Evolutionary conservation across 2,113 vertebrate species (phyloP), one percentile per base, ranked within the genome.

Genomic region (Ochotona curzoniae): DNA sequence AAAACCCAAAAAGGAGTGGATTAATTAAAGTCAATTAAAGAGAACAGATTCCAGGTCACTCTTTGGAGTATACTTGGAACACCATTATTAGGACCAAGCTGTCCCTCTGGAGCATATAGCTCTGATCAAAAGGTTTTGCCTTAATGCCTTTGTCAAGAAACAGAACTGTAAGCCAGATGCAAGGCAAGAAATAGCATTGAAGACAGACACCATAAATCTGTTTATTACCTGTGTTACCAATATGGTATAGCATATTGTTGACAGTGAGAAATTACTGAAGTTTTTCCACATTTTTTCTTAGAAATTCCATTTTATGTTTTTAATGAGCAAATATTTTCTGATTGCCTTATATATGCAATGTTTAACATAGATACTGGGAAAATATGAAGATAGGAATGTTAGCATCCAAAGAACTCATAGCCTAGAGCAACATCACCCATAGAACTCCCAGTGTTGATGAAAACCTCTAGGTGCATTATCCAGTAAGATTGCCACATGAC

Each of bases 1-100:
- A 96, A 88, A 97, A 79, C 51, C 83, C 74, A 38, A 87, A 96
- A 95, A 91, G 70, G 69, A 87, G 74, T 92, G 96, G 90, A 98
- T 97, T 96, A 90, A 97, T 97, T 96, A 85, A 83, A 60, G 93
- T 95, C 93, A 96, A 98, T 95, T 92, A 96, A 91, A 93, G 66
- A 90, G 86, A 90, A 91, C 71, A 32, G 96, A 96, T 76, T 74
- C 28, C 89, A 94, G 85, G 90, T 95, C 96, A 89, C 14, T 96
- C 93, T 94, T 84, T 78, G 47, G 79, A 84, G 47, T 44, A 32
- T 49, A 28, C 89, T 88, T 91, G 81, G 38, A 75, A 84, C 96
- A 80, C 49, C 76, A 18, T 2, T 78, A 26, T 49, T 20, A 8
- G 15, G 21, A 71, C 51, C 35, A 76, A 79, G n/a, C 10, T 32